Base-by-base conservation (phyloP, 2,888 invertebrate genomes). In the Teleogryllus oceanicus region DNA sequence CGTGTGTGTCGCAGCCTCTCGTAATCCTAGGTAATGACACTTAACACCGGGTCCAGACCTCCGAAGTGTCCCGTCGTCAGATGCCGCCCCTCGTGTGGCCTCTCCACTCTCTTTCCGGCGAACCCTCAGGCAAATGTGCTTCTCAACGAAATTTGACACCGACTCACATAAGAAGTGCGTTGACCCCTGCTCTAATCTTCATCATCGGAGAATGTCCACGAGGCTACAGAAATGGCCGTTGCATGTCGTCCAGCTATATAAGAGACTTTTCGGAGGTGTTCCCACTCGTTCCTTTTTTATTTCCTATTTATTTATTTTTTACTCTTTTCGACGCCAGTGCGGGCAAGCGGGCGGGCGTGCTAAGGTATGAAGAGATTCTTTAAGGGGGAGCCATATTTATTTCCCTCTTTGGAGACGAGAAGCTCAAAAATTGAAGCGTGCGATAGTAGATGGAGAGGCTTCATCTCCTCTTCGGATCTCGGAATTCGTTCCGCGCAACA, bases 401-500 rank as follows among this genome's bases (percentile, higher is more conserved):
- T 62, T 62, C n/a, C 62, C 62, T 62, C 62, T 62, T 62, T n/a
- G 62, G n/a, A 62, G 62, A 62, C 62, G 62, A 62, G n/a, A 62
- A n/a, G n/a, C 16, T 62, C 62, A 62, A 62, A 62, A 62, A 62
- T 62, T 62, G 37, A 62, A 62, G 16, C n/a, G n/a, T 12, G 62
- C 62, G n/a, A 62, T 62, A 13, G 62, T 10, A 62, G 62, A 16
- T 62, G 62, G 62, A 18, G 16, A 8, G 62, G 1, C 16, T 62
- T n/a, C 16, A 62, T 62, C 62, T 62, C n/a, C 62, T 62, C 62
- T 18, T 62, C 62, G 62, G 62, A 62, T 62, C 62, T 62, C 16
- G 16, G n/a, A 62, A 62, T 62, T 62, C 62, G 62, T 62, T 62
- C 62, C 62, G n/a, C 62, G 62, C 13, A 18, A 62, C 24, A 3